These are phyloP conservation scores for rabbit (Oryctolagus cuniculus) DNA, from an alignment of 2,113 vertebrate genomes.

Conservation along the genomic window mOryCun1.1 NC_091435.1:65126001-65126500, in stretches of 20 bases:
- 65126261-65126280: background rate
- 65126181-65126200: background rate
- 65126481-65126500: too few species aligned
- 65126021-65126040: too few species aligned
- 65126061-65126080: background rate
- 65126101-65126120: background rate
- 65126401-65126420: too few species aligned
- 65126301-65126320: background rate
- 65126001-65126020: too few species aligned
- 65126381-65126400: too few species aligned
- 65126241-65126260: background rate
- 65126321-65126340: too few species aligned
- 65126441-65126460: too few species aligned
- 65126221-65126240: background rate
- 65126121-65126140: background rate
- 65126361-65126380: too few species aligned
- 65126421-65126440: too few species aligned
- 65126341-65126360: too few species aligned
- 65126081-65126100: background rate
- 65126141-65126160: background rate
- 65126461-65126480: too few species aligned
- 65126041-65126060: too few species aligned
- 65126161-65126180: background rate
- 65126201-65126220: background rate
- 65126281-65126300: background rate